phyloP scores from a whole-genome alignment of 2,888 invertebrate species.

The Rotaria sp. region DNA sequence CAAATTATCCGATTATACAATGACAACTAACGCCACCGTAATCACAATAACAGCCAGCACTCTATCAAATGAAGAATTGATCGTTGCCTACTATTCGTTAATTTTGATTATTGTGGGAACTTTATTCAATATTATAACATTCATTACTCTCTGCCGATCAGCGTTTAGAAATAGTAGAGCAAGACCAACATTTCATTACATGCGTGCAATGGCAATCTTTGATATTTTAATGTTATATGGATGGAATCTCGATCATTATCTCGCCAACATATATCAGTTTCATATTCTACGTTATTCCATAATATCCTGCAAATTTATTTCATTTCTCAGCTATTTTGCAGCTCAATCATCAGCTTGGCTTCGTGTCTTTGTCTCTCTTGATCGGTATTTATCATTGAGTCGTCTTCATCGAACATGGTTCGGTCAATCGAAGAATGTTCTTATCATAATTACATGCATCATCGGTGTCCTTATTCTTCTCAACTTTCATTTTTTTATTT shows the following conservation, averaged over 20 bases:
- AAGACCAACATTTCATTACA: background rate
- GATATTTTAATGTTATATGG: background rate
- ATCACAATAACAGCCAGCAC: no score
- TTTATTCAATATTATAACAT: background rate
- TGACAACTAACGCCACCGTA: no score
- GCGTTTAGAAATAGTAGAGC: background rate
- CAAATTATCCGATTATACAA: no score
- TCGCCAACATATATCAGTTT: background rate
- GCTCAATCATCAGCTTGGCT: background rate
- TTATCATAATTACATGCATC: background rate
- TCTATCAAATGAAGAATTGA: no score
- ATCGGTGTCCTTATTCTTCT: background rate
- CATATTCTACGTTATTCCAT: background rate
- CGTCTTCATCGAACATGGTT: background rate
- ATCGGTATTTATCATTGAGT: background rate
- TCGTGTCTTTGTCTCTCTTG: background rate
- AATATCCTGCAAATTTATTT: background rate
- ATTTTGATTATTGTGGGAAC: background rate
- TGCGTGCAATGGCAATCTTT: background rate
- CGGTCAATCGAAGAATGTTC: background rate
- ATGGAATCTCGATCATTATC: background rate
- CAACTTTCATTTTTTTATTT: no score
- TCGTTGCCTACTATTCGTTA: background rate
- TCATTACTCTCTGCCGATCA: background rate
- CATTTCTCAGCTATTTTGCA: background rate